These are phyloP conservation scores for Oophaga sylvatica DNA, from an alignment of 2,797 vertebrate genomes.

Conservation along the genomic window DNA sequence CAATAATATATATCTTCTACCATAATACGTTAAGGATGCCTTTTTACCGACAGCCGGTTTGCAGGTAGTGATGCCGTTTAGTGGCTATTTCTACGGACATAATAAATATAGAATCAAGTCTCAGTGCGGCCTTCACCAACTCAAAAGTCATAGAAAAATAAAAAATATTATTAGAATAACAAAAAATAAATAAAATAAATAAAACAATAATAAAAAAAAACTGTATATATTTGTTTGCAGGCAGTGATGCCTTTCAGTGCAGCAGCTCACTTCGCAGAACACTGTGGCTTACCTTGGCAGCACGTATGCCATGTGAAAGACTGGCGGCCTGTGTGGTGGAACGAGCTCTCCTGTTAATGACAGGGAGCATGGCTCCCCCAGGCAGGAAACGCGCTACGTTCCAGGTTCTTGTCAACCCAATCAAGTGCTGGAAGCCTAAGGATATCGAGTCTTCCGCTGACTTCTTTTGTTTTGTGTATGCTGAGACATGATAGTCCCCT, in stretches of 20 bases:
- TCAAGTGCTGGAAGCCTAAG: conserved; percentile 41
- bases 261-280: background rate
- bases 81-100: background rate
- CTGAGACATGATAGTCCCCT: conserved; percentile 35
- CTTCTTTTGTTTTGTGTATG: conserved; percentile 48
- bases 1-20: too few relatives aligned
- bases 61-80: background rate
- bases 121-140: too few relatives aligned
- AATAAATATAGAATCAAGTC: too few relatives aligned
- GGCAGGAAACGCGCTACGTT: conserved; percentile 32
- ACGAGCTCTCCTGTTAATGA: conserved; percentile 25
- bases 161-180: background rate
- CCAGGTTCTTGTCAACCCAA: conserved; percentile 42
- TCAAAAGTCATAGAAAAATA: background rate
- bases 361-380: background rate
- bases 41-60: too few relatives aligned
- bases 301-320: conserved; percentile 33
- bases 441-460: conserved; percentile 43
- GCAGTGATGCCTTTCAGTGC: background rate
- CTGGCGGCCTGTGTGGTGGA: conserved; percentile 2
- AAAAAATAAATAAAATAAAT: background rate
- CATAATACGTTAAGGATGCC: too few relatives aligned
- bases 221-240: background rate
- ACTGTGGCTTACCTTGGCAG: conserved; percentile 18
- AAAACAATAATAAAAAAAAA: too few relatives aligned